A percentile compares a stretch with the other conserved stretches of the same genome.
Evolutionary conservation across 1,140 invertebrate species (phyloP).

Genomic region (Sinella curviseta): DNA sequence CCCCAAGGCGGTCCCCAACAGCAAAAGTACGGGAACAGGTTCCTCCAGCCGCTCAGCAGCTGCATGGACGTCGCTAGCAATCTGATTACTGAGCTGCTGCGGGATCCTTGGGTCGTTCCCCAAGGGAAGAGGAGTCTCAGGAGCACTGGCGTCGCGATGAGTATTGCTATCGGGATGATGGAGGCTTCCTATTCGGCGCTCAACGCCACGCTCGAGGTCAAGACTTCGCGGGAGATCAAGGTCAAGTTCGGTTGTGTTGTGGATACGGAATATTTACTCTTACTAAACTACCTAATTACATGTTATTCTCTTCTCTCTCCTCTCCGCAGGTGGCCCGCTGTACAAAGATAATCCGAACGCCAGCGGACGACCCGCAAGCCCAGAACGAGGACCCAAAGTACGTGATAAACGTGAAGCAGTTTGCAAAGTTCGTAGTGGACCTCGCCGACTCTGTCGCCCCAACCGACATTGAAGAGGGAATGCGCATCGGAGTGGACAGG

Average conservation of each 20-base stretch:
- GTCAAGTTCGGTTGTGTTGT: no score
- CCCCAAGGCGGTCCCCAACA: conserved; percentile 57
- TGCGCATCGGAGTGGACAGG: conserved; percentile 98
- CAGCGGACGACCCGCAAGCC: conserved; percentile 34
- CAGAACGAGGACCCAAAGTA: conserved; percentile 82
- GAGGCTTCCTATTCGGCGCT: conserved; percentile 98
- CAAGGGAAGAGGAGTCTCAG: conserved; percentile 91
- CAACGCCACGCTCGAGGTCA: conserved; percentile 94
- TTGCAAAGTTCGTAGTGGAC: conserved; percentile 99
- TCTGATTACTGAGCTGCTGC: conserved; percentile 89
- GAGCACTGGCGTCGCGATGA: conserved; percentile 92
- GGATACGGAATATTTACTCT: no score
- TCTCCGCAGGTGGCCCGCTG: conserved; percentile 95
- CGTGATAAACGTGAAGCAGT: conserved; percentile 99
- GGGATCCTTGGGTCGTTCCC: conserved; percentile 94
- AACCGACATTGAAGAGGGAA: conserved; percentile 99
- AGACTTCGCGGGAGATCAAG: conserved; percentile 85
- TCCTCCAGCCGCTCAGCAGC: conserved; percentile 90
- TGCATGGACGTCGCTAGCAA: conserved; percentile 96
- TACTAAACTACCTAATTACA: no score
- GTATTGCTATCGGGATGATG: conserved; percentile 92
- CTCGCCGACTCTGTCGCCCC: conserved; percentile 97
- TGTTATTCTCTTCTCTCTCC: no score
- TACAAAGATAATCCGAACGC: conserved; percentile 94
- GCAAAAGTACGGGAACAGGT: conserved; percentile 60